Evolutionary conservation across 1,140 invertebrate genomes (phyloP).

Genomic region (Ganaspis sp.): DNA sequence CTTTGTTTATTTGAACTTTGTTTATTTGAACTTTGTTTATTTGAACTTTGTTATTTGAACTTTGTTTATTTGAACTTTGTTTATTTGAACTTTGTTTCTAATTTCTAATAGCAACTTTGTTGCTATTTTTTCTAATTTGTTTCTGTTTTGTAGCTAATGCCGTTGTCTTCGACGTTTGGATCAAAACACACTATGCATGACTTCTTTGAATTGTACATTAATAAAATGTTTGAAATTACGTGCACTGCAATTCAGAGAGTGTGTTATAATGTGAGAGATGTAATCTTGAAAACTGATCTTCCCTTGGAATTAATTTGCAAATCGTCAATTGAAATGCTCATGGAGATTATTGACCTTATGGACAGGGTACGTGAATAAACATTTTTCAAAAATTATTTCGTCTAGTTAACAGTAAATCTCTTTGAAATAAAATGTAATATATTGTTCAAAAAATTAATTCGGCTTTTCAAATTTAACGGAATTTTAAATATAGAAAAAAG

Average conservation of each 20-base stretch:
- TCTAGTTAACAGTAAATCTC: too few species aligned
- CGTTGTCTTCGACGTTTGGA: conserved; percentile 75
- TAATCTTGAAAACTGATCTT: conserved; percentile 66
- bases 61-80: too few species aligned
- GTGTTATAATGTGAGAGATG: conserved; percentile 78
- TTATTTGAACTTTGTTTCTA: too few species aligned
- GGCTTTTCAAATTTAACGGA: too few species aligned
- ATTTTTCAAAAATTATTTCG: too few species aligned
- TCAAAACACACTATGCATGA: conserved; percentile 69
- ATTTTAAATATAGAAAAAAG: too few species aligned
- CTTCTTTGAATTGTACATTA: conserved; percentile 79
- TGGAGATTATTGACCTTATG: conserved; percentile 79
- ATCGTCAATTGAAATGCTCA: conserved; percentile 71
- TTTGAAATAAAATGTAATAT: too few species aligned
- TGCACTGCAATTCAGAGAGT: conserved; percentile 80
- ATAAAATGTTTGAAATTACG: conserved; percentile 80
- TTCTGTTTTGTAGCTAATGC: conserved; percentile 75
- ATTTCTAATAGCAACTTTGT: too few species aligned
- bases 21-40: too few species aligned
- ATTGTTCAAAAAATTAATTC: too few species aligned
- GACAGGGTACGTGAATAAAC: conserved; percentile 78
- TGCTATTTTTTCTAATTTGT: conserved; percentile 22
- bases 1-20: too few species aligned
- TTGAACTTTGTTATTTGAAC: too few species aligned
- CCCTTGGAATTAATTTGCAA: conserved; percentile 71